Percentiles rank a stretch among this genome's conserved stretches.
phyloP scores from a whole-genome alignment of 2,888 invertebrate genomes.

The Trichopria drosophilae region DNA sequence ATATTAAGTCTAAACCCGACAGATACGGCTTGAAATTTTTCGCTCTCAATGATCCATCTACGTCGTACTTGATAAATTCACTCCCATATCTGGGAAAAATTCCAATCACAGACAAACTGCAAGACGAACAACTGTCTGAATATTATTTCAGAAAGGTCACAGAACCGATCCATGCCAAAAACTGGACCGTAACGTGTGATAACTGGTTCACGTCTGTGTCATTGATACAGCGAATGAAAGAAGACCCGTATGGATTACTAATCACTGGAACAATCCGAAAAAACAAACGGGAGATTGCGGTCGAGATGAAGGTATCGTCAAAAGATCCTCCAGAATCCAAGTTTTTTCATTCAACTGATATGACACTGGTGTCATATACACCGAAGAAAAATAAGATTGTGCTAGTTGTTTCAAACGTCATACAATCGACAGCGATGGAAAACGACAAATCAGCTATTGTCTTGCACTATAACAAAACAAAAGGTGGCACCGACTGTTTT shows the following conservation, averaged over 20 bases:
- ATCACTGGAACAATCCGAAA: background rate
- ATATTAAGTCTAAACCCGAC: too few species aligned
- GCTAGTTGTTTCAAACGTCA: too few species aligned
- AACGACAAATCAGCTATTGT: constrained; percentile 32
- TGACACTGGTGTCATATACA: too few species aligned
- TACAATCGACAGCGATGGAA: too few species aligned
- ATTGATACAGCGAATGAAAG: background rate
- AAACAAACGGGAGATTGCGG: background rate
- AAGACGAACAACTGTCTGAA: constrained; percentile 9
- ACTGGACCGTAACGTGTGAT: background rate
- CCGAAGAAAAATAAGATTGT: too few species aligned
- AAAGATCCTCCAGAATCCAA: background rate
- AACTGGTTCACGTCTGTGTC: constrained; percentile 4
- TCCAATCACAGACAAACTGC: background rate
- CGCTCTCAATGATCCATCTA: too few species aligned
- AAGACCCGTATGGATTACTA: background rate
- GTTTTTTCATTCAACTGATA: background rate
- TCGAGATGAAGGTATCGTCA: background rate
- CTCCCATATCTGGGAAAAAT: constrained; percentile 19
- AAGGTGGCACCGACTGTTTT: constrained; percentile 36
- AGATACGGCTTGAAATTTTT: too few species aligned
- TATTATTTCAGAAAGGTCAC: constrained; percentile 12
- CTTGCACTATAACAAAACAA: constrained; percentile 34
- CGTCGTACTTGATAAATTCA: background rate
- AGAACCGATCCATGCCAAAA: constrained; percentile 15